Percentiles rank a stretch among this genome's conserved stretches.
Conservation (phyloP, 2,113 vertebrate genomes). For the Erinaceus europaeus region DNA sequence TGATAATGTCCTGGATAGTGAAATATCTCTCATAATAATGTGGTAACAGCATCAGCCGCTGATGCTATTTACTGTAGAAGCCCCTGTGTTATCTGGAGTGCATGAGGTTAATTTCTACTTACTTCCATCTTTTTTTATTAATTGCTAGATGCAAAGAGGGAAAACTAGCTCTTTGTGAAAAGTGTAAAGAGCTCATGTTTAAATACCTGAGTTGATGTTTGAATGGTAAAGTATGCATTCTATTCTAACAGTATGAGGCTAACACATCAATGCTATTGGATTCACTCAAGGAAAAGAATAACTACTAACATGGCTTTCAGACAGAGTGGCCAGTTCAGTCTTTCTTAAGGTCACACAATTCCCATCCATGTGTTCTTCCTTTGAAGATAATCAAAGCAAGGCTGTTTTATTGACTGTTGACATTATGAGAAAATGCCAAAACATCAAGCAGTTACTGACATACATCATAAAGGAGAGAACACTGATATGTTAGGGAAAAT, state of each 20-base stretch:
- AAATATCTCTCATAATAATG: background rate
- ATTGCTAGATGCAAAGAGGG: too few relatives aligned
- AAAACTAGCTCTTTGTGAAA: too few relatives aligned
- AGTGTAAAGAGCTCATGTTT: too few relatives aligned
- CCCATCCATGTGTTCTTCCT: background rate
- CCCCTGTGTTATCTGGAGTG: background rate
- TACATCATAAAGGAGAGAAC: background rate
- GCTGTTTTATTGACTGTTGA: background rate
- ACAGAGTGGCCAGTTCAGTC: background rate
- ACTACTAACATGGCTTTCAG: background rate
- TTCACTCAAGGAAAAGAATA: background rate
- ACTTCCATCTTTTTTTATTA: too few relatives aligned
- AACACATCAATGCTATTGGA: background rate
- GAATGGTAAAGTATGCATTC: background rate
- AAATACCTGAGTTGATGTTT: too few relatives aligned
- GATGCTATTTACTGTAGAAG: background rate
- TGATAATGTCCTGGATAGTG: background rate
- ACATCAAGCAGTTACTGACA: background rate
- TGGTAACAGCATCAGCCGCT: background rate
- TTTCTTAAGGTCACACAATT: background rate
- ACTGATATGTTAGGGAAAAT: background rate
- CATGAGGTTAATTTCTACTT: background rate
- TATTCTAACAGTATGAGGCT: background rate
- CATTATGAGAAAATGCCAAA: background rate
- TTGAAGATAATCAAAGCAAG: background rate